These are phyloP conservation scores for Tyrophagus putrescentiae DNA, from an alignment of 1,140 invertebrate genomes.

Conservation along the genomic window DNA sequence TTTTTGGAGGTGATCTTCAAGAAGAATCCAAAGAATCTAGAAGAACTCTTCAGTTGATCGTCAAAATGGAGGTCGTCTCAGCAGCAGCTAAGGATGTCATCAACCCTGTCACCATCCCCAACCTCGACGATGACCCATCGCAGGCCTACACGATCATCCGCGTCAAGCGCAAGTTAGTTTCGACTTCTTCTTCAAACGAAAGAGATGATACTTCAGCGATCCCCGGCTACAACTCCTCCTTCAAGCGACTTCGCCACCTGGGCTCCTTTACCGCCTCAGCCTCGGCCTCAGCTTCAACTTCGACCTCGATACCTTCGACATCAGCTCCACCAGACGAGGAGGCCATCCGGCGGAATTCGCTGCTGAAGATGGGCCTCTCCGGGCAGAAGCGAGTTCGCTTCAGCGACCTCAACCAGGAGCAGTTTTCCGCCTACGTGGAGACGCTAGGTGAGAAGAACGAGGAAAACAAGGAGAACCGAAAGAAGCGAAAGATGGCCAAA, in stretches of 20 bases:
- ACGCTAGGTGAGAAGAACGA: background rate
- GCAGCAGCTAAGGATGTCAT: too few species aligned
- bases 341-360: background rate
- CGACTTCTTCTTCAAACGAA: background rate
- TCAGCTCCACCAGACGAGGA: background rate
- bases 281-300: too few species aligned
- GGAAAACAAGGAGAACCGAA: background rate
- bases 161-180: constrained; percentile 2
- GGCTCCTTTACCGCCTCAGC: too few species aligned
- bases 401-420: background rate
- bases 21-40: too few species aligned
- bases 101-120: too few species aligned
- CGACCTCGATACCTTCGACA: too few species aligned
- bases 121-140: too few species aligned
- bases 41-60: too few species aligned
- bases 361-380: background rate
- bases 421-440: background rate
- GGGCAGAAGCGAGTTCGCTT: background rate
- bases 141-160: constrained; percentile 6
- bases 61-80: too few species aligned
- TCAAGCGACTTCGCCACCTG: constrained; percentile 6
- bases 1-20: too few species aligned
- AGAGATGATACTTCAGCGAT: background rate
- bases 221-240: too few species aligned
- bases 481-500: background rate